Evolutionary conservation across 1,140 invertebrate species (phyloP).

Genomic region (Sitobion miscanthi): DNA sequence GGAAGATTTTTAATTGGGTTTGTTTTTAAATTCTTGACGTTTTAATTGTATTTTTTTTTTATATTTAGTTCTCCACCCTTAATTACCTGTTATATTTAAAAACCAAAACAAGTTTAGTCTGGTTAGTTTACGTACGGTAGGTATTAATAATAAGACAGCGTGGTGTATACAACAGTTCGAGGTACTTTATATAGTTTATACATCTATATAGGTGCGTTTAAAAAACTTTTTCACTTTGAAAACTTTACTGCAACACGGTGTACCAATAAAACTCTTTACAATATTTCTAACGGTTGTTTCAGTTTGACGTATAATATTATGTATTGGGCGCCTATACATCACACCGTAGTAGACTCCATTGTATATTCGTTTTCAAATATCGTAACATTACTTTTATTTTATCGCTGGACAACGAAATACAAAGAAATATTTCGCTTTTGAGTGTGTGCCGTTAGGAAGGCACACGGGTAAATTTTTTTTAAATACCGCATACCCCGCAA

Average conservation of each 20-base stretch:
- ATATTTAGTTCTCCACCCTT: background rate
- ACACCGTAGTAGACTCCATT: background rate
- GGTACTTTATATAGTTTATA: background rate
- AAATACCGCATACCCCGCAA: background rate
- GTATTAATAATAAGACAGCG: background rate
- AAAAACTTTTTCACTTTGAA: conserved; percentile 23
- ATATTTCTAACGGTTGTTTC: background rate
- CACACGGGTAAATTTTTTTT: background rate
- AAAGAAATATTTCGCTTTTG: background rate
- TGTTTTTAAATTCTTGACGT: background rate
- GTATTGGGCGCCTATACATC: background rate
- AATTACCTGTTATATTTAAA: background rate
- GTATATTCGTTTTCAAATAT: background rate
- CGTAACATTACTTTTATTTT: background rate
- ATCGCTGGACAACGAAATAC: background rate
- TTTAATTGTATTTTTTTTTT: background rate
- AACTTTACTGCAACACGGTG: conserved; percentile 10
- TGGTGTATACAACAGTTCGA: background rate
- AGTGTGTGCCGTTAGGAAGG: background rate
- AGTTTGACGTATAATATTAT: conserved; percentile 1
- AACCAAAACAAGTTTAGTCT: background rate
- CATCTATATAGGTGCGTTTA: background rate
- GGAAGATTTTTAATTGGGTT: background rate
- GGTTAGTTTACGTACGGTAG: background rate
- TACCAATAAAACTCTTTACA: background rate